Percentiles rank a stretch among this genome's conserved stretches.
phyloP scores from a whole-genome alignment of 2,113 vertebrate species.

The Ciconia boyciana region DNA sequence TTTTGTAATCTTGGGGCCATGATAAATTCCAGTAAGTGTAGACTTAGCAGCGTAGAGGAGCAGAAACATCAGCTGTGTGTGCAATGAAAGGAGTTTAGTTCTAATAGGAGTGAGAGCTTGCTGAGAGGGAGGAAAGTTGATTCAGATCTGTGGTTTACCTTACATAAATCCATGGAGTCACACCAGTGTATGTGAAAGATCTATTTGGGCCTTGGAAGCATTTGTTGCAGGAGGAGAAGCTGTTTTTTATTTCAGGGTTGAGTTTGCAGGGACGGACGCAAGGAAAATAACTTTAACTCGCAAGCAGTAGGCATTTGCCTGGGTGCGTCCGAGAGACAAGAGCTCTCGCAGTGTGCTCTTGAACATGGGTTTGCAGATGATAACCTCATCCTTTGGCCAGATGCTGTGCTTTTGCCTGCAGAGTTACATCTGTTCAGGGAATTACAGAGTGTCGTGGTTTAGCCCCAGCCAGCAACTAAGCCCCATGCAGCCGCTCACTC shows the following conservation, averaged over 20 bases:
- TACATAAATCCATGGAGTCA: background rate
- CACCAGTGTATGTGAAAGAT: background rate
- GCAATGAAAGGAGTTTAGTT: background rate
- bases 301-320: background rate
- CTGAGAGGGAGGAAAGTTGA: background rate
- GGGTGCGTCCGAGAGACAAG: background rate
- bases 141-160: background rate
- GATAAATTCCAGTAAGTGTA: background rate
- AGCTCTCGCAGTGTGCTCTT: background rate
- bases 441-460: background rate
- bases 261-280: background rate
- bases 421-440: background rate
- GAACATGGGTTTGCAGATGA: background rate
- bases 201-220: background rate
- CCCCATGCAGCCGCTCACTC: too few relatives aligned
- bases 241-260: background rate
- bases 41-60: background rate
- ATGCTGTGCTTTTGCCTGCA: background rate
- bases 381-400: background rate
- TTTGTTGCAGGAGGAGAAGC: background rate
- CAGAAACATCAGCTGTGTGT: background rate
- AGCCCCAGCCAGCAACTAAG: too few relatives aligned
- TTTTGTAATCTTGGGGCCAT: background rate
- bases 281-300: background rate
- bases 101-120: background rate